A percentile compares a stretch with the other conserved stretches of the same genome.
Conservation (phyloP, 2,113 vertebrate genomes). For the Edolisoma coerulescens region DNA sequence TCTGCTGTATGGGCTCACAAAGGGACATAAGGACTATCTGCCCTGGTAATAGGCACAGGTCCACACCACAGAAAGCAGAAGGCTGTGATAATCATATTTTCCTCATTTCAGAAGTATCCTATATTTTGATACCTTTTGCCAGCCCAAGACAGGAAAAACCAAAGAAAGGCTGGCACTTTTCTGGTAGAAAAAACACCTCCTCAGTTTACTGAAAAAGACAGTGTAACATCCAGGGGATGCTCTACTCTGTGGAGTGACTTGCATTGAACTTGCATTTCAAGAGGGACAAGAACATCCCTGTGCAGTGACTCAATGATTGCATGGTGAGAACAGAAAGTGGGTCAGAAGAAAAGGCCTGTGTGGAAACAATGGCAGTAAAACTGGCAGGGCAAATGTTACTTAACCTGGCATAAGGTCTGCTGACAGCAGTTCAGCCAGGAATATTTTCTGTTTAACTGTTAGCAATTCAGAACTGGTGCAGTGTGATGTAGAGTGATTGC, state of each 20-base stretch:
- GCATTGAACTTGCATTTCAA: neutral
- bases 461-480: neutral
- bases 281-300: neutral
- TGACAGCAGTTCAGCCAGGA: neutral
- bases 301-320: neutral
- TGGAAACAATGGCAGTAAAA: neutral
- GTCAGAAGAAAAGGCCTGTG: neutral
- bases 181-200: neutral
- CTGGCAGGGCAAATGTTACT: neutral
- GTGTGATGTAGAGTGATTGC: neutral
- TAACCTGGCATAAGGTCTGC: neutral
- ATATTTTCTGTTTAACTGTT: neutral
- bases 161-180: neutral
- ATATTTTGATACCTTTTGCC: neutral
- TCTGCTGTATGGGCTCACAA: neutral
- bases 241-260: neutral
- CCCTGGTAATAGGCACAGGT: neutral
- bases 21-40: neutral
- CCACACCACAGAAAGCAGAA: neutral
- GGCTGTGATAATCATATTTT: neutral
- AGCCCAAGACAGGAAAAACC: neutral
- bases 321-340: neutral
- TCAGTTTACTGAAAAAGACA: neutral
- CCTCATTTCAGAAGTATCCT: neutral
- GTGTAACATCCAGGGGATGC: neutral